phyloP scores from a whole-genome alignment of 2,113 vertebrate genomes.

The Zosterops borbonicus region DNA sequence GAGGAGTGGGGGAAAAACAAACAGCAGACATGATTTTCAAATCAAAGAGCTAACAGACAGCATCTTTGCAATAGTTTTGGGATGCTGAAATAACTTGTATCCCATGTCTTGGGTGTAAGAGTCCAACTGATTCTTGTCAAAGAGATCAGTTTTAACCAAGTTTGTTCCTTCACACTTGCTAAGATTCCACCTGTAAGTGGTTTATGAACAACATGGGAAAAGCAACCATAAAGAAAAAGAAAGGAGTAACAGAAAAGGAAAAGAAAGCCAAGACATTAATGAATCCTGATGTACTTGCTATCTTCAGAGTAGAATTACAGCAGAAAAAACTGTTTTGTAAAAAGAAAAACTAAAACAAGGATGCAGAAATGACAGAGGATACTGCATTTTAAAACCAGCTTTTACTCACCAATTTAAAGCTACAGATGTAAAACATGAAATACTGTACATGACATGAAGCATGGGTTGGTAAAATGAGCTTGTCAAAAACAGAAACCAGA shows the following conservation, averaged over 20 bases:
- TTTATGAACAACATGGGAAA: background rate
- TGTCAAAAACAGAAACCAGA: constrained; percentile 87
- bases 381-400: background rate
- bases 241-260: background rate
- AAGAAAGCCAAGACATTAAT: background rate
- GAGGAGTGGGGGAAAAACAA: background rate
- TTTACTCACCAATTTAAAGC: constrained; percentile 91
- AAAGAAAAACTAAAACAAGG: background rate
- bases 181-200: background rate
- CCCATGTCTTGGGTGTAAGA: background rate
- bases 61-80: background rate
- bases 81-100: background rate
- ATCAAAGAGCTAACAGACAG: background rate
- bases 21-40: background rate
- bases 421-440: constrained; percentile 92
- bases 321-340: background rate
- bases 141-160: background rate
- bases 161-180: background rate
- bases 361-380: background rate
- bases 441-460: constrained; percentile 93
- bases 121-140: background rate
- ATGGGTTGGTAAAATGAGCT: constrained; percentile 92
- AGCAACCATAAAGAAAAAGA: background rate
- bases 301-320: background rate
- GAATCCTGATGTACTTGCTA: background rate